Percentiles rank a stretch among this genome's conserved stretches.
Evolutionary conservation across 2,888 invertebrate species (phyloP).

Genomic region (Horisme vitalbata): DNA sequence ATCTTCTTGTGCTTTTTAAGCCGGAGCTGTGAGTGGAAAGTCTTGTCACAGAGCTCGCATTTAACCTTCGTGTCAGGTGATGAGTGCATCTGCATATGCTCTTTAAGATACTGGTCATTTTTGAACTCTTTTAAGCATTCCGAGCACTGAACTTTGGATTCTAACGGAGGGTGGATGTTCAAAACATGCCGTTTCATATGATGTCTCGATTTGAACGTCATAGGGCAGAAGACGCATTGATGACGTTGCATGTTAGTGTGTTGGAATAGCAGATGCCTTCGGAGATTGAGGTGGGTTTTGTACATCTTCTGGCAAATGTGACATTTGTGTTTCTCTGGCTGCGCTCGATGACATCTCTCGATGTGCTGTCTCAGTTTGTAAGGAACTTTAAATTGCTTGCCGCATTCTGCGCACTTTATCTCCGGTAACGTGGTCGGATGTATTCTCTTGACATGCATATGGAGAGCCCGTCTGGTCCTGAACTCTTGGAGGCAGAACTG

Average conservation of each 20-base stretch:
- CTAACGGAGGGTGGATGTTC: constrained; percentile 73
- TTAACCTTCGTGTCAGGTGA: constrained; percentile 67
- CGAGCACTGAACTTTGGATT: constrained; percentile 72
- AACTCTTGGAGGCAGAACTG: constrained; percentile 74
- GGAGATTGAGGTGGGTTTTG: constrained; percentile 65
- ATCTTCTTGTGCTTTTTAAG: constrained; percentile 75
- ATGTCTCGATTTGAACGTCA: constrained; percentile 73
- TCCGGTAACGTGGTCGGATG: constrained; percentile 70
- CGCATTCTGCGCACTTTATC: constrained; percentile 68
- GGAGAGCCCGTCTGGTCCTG: constrained; percentile 62
- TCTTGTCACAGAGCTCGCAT: constrained; percentile 73
- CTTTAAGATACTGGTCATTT: constrained; percentile 73
- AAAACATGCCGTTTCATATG: constrained; percentile 75
- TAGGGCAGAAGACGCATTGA: constrained; percentile 71
- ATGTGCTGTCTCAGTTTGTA: constrained; percentile 71
- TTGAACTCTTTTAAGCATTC: constrained; percentile 75
- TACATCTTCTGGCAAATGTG: constrained; percentile 67
- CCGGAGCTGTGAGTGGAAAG: constrained; percentile 68
- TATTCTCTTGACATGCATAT: constrained; percentile 69
- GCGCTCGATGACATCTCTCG: constrained; percentile 55
- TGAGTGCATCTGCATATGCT: constrained; percentile 75
- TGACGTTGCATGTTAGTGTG: constrained; percentile 67
- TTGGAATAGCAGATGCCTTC: constrained; percentile 66
- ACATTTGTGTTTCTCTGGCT: constrained; percentile 67
- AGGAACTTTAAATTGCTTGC: constrained; percentile 66